A percentile compares a stretch with the other conserved stretches of the same genome.
phyloP scores from a whole-genome alignment of 2,113 vertebrate species.

The Xiphorhynchus elegans region DNA sequence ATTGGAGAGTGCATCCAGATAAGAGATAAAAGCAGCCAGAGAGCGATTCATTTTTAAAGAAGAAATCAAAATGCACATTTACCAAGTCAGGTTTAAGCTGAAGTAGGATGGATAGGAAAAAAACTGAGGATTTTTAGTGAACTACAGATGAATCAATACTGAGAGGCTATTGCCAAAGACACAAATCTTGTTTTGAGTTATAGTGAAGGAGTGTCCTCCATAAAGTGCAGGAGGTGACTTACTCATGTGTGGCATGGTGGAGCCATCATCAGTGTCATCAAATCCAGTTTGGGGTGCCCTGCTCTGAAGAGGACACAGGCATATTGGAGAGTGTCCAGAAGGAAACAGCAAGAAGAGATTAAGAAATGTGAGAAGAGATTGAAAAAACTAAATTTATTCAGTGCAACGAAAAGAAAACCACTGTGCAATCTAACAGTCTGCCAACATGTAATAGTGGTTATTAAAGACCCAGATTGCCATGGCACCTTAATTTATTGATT shows the following conservation, averaged over 20 bases:
- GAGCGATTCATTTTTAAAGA: background rate
- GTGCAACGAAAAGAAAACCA: constrained; percentile 8
- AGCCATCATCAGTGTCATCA: background rate
- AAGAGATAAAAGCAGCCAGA: background rate
- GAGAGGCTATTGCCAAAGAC: background rate
- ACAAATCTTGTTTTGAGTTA: background rate
- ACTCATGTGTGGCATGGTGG: background rate
- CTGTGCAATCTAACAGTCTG: constrained; percentile 29
- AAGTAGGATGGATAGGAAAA: background rate
- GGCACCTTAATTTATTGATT: constrained; percentile 51
- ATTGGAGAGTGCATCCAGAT: constrained; percentile 8
- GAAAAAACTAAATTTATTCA: background rate
- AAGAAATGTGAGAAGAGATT: background rate
- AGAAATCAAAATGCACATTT: background rate
- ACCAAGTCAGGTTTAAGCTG: background rate
- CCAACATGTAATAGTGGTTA: constrained; percentile 18
- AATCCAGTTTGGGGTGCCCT: background rate
- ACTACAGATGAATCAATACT: background rate
- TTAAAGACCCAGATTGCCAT: constrained; percentile 16
- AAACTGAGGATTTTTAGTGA: background rate
- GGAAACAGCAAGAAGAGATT: background rate
- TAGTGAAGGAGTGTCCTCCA: background rate
- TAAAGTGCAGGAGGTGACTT: background rate
- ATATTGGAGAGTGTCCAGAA: background rate
- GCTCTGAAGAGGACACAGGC: background rate